A percentile compares a stretch with the other conserved stretches of the same genome.
phyloP scores from a whole-genome alignment of 2,113 vertebrate genomes.

The Bolborhynchus lineola region DNA sequence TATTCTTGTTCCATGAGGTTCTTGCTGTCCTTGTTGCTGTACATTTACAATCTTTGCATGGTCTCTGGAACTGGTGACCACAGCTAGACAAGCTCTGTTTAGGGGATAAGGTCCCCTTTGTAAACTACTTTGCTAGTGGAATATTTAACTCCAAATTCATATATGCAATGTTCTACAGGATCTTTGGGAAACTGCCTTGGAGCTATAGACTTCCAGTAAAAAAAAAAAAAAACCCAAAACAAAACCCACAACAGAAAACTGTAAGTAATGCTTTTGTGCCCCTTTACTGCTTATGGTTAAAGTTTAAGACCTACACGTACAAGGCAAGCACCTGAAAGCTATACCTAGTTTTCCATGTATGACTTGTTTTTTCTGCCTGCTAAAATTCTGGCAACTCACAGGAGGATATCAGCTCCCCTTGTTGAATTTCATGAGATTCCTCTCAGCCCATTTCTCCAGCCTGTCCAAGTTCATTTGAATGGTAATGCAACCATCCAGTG shows the following conservation, averaged over 20 bases:
- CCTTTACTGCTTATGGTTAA: neutral
- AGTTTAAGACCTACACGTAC: neutral
- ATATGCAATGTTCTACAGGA: constrained; percentile 74
- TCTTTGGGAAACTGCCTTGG: constrained; percentile 67
- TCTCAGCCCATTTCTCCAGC: neutral
- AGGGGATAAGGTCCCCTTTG: constrained; percentile 77
- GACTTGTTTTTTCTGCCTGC: neutral
- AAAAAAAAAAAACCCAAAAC: neutral
- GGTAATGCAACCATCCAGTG: neutral
- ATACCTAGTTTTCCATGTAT: neutral
- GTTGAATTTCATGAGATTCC: neutral
- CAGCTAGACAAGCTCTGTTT: constrained; percentile 73
- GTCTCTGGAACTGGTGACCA: constrained; percentile 78
- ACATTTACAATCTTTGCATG: constrained; percentile 72
- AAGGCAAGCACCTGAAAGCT: neutral
- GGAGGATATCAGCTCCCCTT: neutral
- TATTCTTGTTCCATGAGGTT: neutral
- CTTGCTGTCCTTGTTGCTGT: neutral
- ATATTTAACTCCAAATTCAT: constrained; percentile 76
- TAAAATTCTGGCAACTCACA: neutral
- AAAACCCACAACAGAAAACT: neutral
- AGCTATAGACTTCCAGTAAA: constrained; percentile 56
- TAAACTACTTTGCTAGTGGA: constrained; percentile 77
- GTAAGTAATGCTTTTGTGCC: neutral
- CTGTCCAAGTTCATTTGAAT: neutral